These are phyloP conservation scores for Rhinogobio ventralis DNA, from an alignment of 2,797 vertebrate species.

Conservation along the genomic window DNA sequence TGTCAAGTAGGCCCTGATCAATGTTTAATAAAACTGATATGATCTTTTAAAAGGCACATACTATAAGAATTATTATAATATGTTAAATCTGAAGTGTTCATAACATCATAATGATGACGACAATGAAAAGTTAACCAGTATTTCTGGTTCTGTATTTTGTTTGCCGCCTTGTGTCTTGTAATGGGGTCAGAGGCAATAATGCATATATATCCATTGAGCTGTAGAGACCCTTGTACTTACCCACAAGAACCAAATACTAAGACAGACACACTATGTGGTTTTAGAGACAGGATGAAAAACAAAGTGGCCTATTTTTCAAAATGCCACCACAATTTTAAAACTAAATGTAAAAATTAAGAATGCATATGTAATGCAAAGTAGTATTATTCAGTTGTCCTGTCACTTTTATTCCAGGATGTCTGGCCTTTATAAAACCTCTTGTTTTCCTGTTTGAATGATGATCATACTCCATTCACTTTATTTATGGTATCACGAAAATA, in stretches of 20 bases:
- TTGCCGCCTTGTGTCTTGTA: background rate
- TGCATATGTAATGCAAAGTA: background rate
- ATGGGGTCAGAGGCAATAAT: background rate
- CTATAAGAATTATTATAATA: background rate
- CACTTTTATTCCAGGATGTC: background rate
- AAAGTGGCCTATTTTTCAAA: slow-evolving; percentile 1
- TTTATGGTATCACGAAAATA: background rate
- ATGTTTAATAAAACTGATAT: too few relatives aligned
- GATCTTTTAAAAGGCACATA: background rate
- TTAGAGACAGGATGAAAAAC: background rate
- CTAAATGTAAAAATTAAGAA: background rate
- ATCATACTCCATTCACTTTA: background rate
- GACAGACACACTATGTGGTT: background rate
- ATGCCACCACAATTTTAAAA: background rate
- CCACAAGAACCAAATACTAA: background rate
- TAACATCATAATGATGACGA: background rate
- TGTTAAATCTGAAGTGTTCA: background rate
- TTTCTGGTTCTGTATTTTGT: background rate
- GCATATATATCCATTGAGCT: background rate
- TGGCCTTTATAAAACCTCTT: background rate
- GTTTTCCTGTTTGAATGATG: background rate
- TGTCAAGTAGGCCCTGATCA: background rate
- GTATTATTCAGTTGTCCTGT: background rate
- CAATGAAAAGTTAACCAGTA: background rate
- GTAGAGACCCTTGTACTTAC: background rate